Percentiles rank a stretch among this genome's conserved stretches.
Evolutionary conservation across 1,140 invertebrate genomes (phyloP).

Genomic region (Anadara kagoshimensis): DNA sequence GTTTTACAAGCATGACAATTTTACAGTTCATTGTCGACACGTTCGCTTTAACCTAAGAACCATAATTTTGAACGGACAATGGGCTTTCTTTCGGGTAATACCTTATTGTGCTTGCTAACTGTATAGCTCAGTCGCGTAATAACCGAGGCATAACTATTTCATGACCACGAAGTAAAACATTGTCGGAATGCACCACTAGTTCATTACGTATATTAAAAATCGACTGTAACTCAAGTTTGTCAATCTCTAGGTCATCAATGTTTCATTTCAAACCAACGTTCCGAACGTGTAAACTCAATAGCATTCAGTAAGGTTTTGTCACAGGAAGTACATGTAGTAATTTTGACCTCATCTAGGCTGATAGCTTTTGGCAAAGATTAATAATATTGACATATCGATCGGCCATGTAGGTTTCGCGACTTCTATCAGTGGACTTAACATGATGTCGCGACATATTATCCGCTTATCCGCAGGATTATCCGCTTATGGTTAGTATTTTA

Average conservation of each 20-base stretch:
- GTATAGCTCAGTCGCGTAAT: neutral
- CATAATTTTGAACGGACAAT: constrained; percentile 19
- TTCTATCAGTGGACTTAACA: neutral
- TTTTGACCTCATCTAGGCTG: neutral
- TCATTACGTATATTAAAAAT: neutral
- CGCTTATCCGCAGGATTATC: constrained; percentile 14
- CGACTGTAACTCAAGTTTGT: neutral
- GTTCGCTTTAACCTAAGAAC: constrained; percentile 6
- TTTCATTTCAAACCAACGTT: neutral
- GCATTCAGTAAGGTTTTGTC: neutral
- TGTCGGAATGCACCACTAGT: too few species aligned
- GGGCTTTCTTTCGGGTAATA: constrained; percentile 9
- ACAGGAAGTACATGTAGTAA: neutral
- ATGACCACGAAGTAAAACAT: neutral
- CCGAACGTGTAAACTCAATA: too few species aligned
- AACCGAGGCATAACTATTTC: neutral
- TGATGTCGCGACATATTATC: constrained; percentile 29
- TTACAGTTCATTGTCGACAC: neutral
- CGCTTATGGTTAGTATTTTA: constrained; percentile 28
- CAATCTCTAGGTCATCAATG: neutral
- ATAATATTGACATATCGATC: neutral
- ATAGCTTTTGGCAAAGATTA: neutral
- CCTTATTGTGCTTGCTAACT: neutral
- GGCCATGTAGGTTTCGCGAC: neutral
- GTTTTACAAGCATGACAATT: constrained; percentile 14